phyloP scores from a whole-genome alignment of 2,888 invertebrate genomes.

The Drosophila picticornis region DNA sequence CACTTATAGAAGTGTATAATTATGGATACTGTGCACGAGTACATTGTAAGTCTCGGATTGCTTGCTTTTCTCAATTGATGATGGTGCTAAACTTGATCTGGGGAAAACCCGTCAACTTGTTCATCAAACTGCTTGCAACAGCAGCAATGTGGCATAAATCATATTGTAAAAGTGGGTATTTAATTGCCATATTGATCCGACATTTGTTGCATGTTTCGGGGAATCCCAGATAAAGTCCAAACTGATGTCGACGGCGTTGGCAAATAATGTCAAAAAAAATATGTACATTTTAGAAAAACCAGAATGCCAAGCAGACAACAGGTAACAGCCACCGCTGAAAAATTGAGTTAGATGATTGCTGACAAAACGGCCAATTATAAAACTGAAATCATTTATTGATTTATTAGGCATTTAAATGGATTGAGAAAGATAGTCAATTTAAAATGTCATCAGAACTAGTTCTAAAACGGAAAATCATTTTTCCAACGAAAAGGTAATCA shows the following conservation, averaged over 20 bases:
- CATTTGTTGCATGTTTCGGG: not conserved
- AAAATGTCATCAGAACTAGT: not conserved
- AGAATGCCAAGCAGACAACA: not conserved
- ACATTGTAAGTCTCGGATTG: not conserved
- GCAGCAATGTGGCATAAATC: not conserved
- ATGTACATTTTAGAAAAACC: not conserved
- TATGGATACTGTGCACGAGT: not conserved
- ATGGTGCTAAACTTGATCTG: not conserved
- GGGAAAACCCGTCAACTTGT: not conserved
- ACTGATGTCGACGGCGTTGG: not conserved
- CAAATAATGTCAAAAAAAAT: not conserved
- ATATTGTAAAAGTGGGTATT: not conserved
- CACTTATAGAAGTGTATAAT: not conserved
- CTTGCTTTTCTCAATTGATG: not conserved
- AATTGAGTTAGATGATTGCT: not conserved
- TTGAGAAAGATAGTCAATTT: not conserved
- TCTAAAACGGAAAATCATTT: not conserved
- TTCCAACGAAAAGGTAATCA: not conserved
- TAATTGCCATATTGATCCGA: not conserved
- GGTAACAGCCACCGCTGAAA: not conserved
- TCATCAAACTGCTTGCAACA: not conserved
- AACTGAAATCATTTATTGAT: not conserved
- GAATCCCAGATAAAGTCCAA: not conserved
- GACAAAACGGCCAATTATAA: not conserved
- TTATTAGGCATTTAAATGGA: not conserved